Evolutionary conservation across 2,113 vertebrate genomes (phyloP), one percentile per base, ranked within the genome.

Genomic region (Gyps fulvus): DNA sequence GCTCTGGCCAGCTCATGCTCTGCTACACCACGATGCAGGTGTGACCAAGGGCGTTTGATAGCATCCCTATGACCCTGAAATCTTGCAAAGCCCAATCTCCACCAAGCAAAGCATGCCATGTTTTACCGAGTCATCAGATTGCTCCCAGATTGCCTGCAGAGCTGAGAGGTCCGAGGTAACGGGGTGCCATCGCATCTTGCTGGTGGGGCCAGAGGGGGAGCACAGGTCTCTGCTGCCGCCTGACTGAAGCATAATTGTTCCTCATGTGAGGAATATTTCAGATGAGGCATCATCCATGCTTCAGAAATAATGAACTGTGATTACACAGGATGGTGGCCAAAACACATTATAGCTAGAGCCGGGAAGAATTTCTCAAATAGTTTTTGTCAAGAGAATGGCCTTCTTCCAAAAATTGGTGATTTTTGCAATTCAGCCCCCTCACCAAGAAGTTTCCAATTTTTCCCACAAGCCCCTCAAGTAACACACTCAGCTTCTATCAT

Each of bases 381-480:
- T 78, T 93, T 93, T 95, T 96, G 94, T 95, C 94, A 87, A 93
- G 77, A 54, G 83, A 54, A 79, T 84, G 94, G 96, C 91, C 66
- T 80, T 65, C 84, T 85, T 95, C 96, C 96, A 97, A 85, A 96
- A 90, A 88, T n/a, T 6, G 36, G 2, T 49, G 65, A 65, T 90
- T 96, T 94, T 62, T 94, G 92, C 90, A 69, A 73, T 85, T 87
- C 95, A 87, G 84, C 87, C 87, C 96, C 81, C 93, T 96, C 92
- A 95, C 81, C 83, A 66, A 69, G 77, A 95, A 87, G 73, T 89
- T 85, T 92, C 89, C 89, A 76, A 25, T 88, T 95, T 93, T 95
- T 50, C 52, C n/a, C 83, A 62, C 72, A 62, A 92, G 65, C 25
- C 55, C 27, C 47, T 83, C 77, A 82, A 84, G 89, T 40, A 61